Base-by-base conservation (phyloP, 2,113 vertebrate genomes). In the Neopipo cinnamomea region DNA sequence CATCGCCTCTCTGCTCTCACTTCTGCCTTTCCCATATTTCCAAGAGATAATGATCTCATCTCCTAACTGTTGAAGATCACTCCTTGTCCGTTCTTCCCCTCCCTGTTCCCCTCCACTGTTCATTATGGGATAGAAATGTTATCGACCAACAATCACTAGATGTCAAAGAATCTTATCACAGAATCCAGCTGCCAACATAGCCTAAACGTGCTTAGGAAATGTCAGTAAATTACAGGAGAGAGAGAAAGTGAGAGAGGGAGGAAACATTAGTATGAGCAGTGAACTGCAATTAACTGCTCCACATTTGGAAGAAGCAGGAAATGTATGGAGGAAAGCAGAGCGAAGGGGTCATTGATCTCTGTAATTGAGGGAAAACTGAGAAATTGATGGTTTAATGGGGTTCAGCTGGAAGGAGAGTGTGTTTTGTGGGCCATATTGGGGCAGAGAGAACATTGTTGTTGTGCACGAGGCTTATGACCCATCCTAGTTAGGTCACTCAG, bases 11-110 rank as follows among this genome's bases (percentile, higher is more conserved):
- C 76, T 62, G 39, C 68, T 93, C 53, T 90, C 89, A 86, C 79
- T 94, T 91, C 77, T 93, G 62, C 66, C 74, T 91, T 84, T 91
- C 76, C 89, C 50, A 39, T 75, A 44, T 77, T 96, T 96, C 89
- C 67, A 76, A 39, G 85, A 96, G 94, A 89, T 96, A 96, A 97
- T 95, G 85, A 96, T 96, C 96, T 96, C 94, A 95, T 94, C 85
- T 90, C 50, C 44, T 83, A 93, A 93, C 82, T 74, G 88, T 87
- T 86, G 76, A 90, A 97, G 90, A 95, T 94, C 21, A 0, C 44
- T 87, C 67, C 70, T 84, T 74, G 79, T 91, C 74, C 2, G 0
- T 52, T 91, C 62, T 95, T 91, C n/a, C 87, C 66, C 89, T 92
- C 75, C 14, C 49, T 79, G 76, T 89, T 37, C 55, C 65, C 31